Base-by-base conservation (phyloP, 2,888 invertebrate genomes). In the Synergus umbraculus region DNA sequence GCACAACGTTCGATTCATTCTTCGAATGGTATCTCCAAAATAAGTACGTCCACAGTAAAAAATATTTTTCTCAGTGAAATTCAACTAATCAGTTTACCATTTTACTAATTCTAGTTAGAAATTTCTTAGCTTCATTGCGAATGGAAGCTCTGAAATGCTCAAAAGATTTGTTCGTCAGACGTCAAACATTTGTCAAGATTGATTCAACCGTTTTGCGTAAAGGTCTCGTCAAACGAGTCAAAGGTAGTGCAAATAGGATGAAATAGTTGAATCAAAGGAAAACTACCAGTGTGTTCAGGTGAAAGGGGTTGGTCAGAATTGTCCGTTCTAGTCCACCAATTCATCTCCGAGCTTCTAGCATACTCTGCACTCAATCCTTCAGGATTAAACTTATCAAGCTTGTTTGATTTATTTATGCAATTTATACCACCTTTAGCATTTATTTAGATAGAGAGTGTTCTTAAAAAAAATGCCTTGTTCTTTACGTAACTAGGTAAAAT, bases 181-280 rank as follows among this genome's bases (percentile, higher is more conserved):
- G 73, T 73, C 54, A 73, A 73, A 37, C 54, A 37, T 73, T 73
- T 73, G 54, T 37, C 29, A 73, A 54, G 54, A 41, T 58, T 73
- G 49, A 73, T 73, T 73, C 73, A 73, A 73, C 54, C 73, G 54
- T 73, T 73, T 73, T 73, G 54, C 54, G 73, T 73, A 73, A 73
- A 73, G 73, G 37, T 12, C 54, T 73, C 4, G 73, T 13, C 63
- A 29, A 63, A 63, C 29, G 63, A 29, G 4, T 29, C 54, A 54
- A 73, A 73, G 54, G 73, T 73, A 73, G 54, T 37, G 54, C 54
- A 73, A 73, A 73, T 54, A 73, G 73, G 29, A 41, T 49, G 54
- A 73, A 73, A 73, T 54, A 73, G 37, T 54, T 54, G n/a, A 73
- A 73, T 54, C 18, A 73, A 58, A 73, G 54, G 37, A 73, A 73